Percentiles rank a stretch among this genome's conserved stretches.
phyloP scores from a whole-genome alignment of 2,113 vertebrate species.

The Antidorcas marsupialis region DNA sequence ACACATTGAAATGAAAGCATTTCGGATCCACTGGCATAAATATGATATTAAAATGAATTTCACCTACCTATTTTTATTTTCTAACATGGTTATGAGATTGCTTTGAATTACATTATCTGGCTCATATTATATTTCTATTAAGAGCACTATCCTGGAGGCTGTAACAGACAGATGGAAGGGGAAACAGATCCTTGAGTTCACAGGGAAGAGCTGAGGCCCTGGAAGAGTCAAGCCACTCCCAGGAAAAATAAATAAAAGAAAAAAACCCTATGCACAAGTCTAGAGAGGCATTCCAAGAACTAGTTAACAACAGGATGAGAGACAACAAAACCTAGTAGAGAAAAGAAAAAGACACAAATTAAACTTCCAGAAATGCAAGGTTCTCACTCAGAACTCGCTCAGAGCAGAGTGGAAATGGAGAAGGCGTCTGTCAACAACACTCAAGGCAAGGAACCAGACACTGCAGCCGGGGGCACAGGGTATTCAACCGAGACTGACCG shows the following conservation, averaged over 20 bases:
- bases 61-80: not conserved
- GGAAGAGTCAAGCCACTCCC: not conserved
- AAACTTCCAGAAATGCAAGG: not conserved
- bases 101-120: not conserved
- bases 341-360: not conserved
- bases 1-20: not conserved
- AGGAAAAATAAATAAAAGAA: not conserved
- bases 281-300: not conserved
- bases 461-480: not conserved
- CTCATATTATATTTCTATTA: not conserved
- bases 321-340: not conserved
- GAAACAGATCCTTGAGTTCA: not conserved
- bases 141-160: not conserved
- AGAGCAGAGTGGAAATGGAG: not conserved
- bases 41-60: not conserved
- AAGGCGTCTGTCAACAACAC: not conserved
- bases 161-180: not conserved
- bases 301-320: not conserved
- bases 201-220: not conserved
- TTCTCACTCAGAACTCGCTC: not conserved
- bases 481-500: not conserved
- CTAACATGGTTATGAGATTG: not conserved
- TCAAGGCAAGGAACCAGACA: not conserved
- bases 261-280: not conserved
- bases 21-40: not conserved